A percentile compares a stretch with the other conserved stretches of the same genome.
These are phyloP conservation scores for Sebastes umbrosus DNA, from an alignment of 2,797 vertebrate species.

Conservation along the genomic window DNA sequence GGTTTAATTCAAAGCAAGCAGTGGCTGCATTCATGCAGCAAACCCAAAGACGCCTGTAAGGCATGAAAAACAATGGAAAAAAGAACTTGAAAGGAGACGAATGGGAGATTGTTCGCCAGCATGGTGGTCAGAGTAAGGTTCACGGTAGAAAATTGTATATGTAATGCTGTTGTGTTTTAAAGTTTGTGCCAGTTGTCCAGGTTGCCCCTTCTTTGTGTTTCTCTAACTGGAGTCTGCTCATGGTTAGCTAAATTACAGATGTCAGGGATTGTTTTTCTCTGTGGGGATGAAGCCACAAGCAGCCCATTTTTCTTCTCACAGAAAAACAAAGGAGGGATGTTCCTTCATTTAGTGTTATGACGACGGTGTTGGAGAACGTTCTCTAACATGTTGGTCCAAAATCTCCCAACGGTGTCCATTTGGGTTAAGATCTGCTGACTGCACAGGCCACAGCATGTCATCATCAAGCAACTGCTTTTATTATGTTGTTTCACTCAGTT, in stretches of 20 bases:
- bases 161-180: not conserved
- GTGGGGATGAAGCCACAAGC: slow-evolving; percentile 9
- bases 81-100: slow-evolving; percentile 37
- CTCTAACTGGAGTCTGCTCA: slow-evolving; percentile 3
- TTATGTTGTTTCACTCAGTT: not conserved
- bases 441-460: not conserved
- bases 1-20: slow-evolving; percentile 64
- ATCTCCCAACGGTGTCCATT: not conserved
- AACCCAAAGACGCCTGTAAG: slow-evolving; percentile 28
- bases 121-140: slow-evolving; percentile 31
- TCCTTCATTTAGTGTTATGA: not conserved
- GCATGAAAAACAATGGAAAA: slow-evolving; percentile 36
- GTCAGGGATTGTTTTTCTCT: slow-evolving; percentile 23
- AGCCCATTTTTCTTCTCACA: not conserved
- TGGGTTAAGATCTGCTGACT: not conserved
- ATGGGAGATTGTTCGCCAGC: slow-evolving; percentile 23
- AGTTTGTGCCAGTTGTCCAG: not conserved
- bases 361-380: not conserved
- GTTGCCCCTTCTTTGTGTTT: slow-evolving; percentile 4
- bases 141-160: slow-evolving; percentile 31
- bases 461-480: not conserved
- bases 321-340: not conserved
- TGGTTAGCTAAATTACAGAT: slow-evolving; percentile 11
- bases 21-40: slow-evolving; percentile 43
- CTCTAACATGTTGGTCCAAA: not conserved